Evolutionary conservation across 2,113 vertebrate genomes (phyloP), one percentile per base, ranked within the genome.

Genomic region (Anguilla rostrata): DNA sequence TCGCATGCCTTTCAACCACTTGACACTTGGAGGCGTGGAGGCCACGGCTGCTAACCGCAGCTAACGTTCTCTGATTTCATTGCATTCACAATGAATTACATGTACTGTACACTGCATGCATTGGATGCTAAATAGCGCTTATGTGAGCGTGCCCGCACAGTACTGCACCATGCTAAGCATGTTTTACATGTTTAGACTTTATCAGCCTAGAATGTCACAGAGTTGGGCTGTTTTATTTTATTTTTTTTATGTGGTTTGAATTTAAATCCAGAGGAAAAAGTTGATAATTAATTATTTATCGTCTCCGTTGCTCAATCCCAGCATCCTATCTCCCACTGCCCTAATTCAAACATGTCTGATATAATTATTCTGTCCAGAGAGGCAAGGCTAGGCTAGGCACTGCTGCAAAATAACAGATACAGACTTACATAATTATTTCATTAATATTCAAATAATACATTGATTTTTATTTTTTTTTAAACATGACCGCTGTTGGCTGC

Each of bases 11-110:
- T 34, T 41, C 87, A 22, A 63, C 81, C 29, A 2, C 82, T 85
- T 5, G 46, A 71, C 46, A 6, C 71, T 57, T 46, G 81, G 83
- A 88, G 90, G 75, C 40, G 88, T 60, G 39, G 8, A 20, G 90
- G 90, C 88, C 87, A 88, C 22, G 8, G 78, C 84, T 87, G 87
- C 91, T 92, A 88, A 75, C 91, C 89, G 87, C 22, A 46, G 56
- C 26, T 26, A 53, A 57, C 75, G 85, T 12, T 39, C 15, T 49
- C 79, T 6, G 84, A 84, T 87, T 84, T 53, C 9, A 84, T 43
- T 60, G n/a, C 20, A 49, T 49, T n/a, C 40, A 53, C 46, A 53
- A 6, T 8, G 84, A 66, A 85, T 82, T 1, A 34, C 71, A 34
- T 1, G 71, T n/a, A 75, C 71, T 34, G 34, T 34, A 9, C 11